A percentile compares a stretch with the other conserved stretches of the same genome.
These are phyloP conservation scores for Anguilla anguilla DNA, from an alignment of 2,797 vertebrate genomes.

Conservation along the genomic window DNA sequence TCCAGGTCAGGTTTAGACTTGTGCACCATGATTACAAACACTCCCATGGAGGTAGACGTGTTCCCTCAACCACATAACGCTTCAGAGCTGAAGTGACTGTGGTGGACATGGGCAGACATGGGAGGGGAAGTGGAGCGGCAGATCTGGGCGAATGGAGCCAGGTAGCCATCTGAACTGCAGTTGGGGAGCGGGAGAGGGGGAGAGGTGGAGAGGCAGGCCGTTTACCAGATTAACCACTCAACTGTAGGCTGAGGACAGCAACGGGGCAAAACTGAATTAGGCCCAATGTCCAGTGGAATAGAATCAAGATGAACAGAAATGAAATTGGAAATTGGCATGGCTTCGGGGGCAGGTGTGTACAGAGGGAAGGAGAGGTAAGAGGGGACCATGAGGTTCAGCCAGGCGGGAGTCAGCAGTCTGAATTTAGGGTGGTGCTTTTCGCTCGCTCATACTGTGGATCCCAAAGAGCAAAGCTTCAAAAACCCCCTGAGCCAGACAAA, in stretches of 20 bases:
- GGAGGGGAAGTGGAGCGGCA: too few species aligned
- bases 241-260: background rate
- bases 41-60: background rate
- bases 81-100: background rate
- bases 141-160: background rate
- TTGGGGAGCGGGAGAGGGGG: background rate
- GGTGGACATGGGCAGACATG: background rate
- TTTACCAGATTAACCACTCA: background rate
- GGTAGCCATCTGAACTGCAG: background rate
- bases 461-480: background rate
- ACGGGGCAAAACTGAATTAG: background rate
- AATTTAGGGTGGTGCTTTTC: background rate
- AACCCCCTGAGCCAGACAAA: background rate
- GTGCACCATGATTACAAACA: background rate
- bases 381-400: background rate
- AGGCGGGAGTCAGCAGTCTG: background rate
- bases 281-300: constrained; percentile 6
- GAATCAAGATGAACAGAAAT: background rate
- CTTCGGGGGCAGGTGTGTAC: background rate
- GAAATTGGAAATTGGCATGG: background rate
- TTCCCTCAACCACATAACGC: background rate
- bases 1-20: background rate
- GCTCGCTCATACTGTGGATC: background rate
- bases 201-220: background rate
- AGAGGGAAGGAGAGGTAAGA: background rate